These are phyloP conservation scores for Trissolcus brochymenae DNA, from an alignment of 2,888 invertebrate genomes.

Conservation along the genomic window DNA sequence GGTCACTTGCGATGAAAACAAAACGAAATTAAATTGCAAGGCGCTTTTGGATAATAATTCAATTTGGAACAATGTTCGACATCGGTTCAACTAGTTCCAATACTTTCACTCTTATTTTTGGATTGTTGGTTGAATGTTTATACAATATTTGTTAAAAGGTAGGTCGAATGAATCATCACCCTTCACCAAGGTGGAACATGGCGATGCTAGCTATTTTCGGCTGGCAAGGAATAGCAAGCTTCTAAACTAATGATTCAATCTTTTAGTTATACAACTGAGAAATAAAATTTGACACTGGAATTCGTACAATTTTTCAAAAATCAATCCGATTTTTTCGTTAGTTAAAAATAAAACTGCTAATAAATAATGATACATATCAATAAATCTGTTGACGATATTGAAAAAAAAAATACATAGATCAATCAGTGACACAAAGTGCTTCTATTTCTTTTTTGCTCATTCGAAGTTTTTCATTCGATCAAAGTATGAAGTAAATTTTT, in stretches of 20 bases:
- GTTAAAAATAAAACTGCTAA: no score
- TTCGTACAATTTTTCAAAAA: slow-evolving; percentile 17
- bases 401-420: no score
- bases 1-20: slow-evolving; percentile 32
- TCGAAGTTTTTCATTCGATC: no score
- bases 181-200: slow-evolving; percentile 66
- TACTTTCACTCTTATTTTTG: slow-evolving; percentile 7
- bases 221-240: slow-evolving; percentile 58
- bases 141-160: slow-evolving; percentile 62
- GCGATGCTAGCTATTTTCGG: slow-evolving; percentile 68
- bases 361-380: no score
- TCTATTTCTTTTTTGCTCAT: no score
- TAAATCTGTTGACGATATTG: no score
- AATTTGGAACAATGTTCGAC: neutral
- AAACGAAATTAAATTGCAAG: slow-evolving; percentile 22
- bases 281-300: slow-evolving; percentile 36
- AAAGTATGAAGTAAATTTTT: no score
- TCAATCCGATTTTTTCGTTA: no score
- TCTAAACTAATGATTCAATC: slow-evolving; percentile 66
- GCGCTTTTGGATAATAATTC: neutral
- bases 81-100: neutral
- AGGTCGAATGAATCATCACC: slow-evolving; percentile 69
- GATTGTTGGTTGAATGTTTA: slow-evolving; percentile 31
- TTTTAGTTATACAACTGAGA: slow-evolving; percentile 53
- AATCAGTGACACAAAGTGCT: no score